These are phyloP conservation scores for Ursus arctos DNA, from an alignment of 2,113 vertebrate species.

Conservation along the genomic window DNA sequence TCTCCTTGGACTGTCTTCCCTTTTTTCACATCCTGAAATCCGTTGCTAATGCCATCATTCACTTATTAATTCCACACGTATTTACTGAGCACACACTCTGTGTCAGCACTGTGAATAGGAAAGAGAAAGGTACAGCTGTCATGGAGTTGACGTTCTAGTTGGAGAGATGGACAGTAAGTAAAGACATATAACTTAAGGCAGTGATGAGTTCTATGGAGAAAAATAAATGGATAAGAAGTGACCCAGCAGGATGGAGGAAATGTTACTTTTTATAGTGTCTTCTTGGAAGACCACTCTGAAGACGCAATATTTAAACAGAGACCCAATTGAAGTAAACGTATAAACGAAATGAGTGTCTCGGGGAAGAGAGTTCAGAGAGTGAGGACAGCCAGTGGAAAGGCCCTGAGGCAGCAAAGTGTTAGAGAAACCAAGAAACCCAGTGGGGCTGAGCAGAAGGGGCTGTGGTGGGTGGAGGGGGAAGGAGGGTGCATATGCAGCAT, in stretches of 20 bases:
- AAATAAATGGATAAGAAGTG: neutral
- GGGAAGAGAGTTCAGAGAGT: neutral
- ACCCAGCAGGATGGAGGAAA: neutral
- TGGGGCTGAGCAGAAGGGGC: neutral
- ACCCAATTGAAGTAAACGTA: neutral
- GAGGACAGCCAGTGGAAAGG: neutral
- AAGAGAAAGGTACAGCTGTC: neutral
- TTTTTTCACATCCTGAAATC: neutral
- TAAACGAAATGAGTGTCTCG: neutral
- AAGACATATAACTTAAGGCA: neutral
- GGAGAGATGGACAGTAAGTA: neutral
- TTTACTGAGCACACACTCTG: neutral
- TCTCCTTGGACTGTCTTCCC: neutral
- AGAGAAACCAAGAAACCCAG: neutral
- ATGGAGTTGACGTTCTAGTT: neutral
- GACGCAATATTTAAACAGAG: neutral
- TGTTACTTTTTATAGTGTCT: neutral
- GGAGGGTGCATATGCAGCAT: rapidly evolving
- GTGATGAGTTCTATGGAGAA: neutral
- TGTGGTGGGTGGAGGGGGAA: neutral
- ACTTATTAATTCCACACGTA: neutral
- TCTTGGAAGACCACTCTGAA: neutral
- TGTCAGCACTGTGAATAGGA: neutral
- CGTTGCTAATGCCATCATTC: neutral
- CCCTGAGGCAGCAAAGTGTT: neutral